These are phyloP conservation scores for Carassius carassius DNA, from an alignment of 2,113 vertebrate species.

Conservation along the genomic window DNA sequence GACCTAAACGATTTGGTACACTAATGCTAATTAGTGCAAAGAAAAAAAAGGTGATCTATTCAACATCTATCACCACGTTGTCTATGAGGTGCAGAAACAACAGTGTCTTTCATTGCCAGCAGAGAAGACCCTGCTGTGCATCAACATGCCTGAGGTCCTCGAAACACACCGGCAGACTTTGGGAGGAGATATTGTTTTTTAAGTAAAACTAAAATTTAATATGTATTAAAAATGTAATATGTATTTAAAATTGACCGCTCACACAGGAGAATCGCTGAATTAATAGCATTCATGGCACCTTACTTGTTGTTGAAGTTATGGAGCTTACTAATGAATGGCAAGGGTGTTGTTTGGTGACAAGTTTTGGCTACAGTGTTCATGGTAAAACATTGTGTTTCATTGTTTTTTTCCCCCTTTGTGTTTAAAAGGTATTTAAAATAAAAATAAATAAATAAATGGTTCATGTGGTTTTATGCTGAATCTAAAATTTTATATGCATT, in stretches of 20 bases:
- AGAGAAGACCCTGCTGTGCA: neutral
- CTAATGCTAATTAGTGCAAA: neutral
- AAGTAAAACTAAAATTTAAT: neutral
- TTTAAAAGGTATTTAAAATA: neutral
- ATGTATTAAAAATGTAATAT: neutral
- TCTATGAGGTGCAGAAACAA: neutral
- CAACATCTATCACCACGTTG: too few species aligned
- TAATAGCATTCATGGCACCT: neutral
- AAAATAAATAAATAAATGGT: neutral
- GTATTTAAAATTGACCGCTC: neutral
- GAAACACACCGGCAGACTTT: neutral
- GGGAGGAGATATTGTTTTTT: neutral
- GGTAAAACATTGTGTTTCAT: neutral
- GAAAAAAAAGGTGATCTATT: neutral
- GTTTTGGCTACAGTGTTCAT: neutral
- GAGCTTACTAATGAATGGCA: neutral
- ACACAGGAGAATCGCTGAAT: neutral
- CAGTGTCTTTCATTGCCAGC: neutral
- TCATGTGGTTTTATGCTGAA: too few species aligned
- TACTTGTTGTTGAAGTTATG: neutral
- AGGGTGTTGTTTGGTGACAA: neutral
- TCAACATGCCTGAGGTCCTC: neutral
- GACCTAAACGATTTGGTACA: neutral
- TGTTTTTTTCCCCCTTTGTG: too few species aligned
- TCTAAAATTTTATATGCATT: neutral